These are phyloP conservation scores for Hafferia zeledoni DNA, from an alignment of 2,797 vertebrate genomes.

Conservation along the genomic window DNA sequence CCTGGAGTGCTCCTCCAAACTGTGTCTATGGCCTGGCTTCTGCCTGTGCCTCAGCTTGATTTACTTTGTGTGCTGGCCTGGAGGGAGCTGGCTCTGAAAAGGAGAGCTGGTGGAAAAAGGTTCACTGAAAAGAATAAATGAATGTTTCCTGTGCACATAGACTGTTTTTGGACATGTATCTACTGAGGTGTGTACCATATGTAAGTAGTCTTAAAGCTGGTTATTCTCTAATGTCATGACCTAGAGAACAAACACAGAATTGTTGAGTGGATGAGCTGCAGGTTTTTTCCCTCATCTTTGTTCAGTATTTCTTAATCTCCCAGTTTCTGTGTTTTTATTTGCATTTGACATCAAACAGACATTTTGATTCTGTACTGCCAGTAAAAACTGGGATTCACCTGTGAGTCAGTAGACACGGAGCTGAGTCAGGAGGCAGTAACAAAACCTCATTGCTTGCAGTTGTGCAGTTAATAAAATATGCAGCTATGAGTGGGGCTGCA, in stretches of 20 bases:
- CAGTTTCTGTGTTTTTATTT: neutral
- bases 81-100: neutral
- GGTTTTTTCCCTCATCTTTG: neutral
- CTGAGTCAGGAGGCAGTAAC: neutral
- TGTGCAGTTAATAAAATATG: neutral
- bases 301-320: neutral
- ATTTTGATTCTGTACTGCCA: neutral
- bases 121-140: slow-evolving; percentile 7
- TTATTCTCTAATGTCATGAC: neutral
- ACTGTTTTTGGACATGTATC: neutral
- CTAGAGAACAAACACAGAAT: neutral
- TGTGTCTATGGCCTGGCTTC: neutral
- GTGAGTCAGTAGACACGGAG: neutral
- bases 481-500: neutral
- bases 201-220: neutral
- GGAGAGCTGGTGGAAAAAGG: neutral
- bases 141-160: neutral
- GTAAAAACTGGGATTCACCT: neutral
- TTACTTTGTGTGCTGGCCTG: neutral
- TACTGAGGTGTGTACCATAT: neutral
- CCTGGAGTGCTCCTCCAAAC: neutral
- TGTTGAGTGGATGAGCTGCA: neutral
- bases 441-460: fast-evolving
- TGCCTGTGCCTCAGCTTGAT: neutral
- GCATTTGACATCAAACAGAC: neutral